Percentiles rank a stretch among this genome's conserved stretches.
Evolutionary conservation across 2,797 vertebrate species (phyloP).

Genomic region (Neopelma chrysocephalum): DNA sequence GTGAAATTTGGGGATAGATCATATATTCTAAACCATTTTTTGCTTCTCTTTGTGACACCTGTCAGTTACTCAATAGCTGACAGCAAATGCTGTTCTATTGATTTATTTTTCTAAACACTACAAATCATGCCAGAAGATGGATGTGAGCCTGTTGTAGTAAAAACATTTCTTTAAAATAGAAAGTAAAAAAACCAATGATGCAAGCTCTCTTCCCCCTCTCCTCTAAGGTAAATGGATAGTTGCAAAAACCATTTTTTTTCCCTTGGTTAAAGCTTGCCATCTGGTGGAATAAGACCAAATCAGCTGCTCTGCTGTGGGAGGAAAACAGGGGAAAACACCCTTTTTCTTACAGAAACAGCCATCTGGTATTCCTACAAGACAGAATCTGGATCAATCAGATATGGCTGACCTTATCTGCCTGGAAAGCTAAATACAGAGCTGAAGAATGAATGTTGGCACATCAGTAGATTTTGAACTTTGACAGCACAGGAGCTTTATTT

Average conservation of each 20-base stretch:
- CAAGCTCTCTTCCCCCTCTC: background rate
- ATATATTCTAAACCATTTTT: background rate
- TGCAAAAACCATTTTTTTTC: background rate
- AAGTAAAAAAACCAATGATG: background rate
- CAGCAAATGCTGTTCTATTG: conserved; percentile 11
- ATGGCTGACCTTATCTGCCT: conserved; percentile 56
- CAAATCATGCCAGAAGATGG: conserved; percentile 21
- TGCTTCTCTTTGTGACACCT: conserved; percentile 9
- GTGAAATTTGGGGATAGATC: background rate
- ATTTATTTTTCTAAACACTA: conserved; percentile 40
- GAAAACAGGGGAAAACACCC: background rate
- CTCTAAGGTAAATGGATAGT: background rate
- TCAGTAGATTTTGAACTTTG: conserved; percentile 65
- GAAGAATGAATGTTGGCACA: conserved; percentile 59
- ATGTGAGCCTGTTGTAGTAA: background rate
- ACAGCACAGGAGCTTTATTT: conserved; percentile 63
- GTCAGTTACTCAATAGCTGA: conserved; percentile 35
- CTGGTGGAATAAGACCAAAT: conserved; percentile 54
- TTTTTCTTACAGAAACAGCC: background rate
- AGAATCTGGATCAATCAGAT: conserved; percentile 55
- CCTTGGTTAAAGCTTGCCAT: conserved; percentile 67
- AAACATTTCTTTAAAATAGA: conserved; percentile 11
- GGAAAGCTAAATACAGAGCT: conserved; percentile 53
- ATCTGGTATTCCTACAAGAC: conserved; percentile 28
- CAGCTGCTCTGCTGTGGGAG: background rate